Percentiles rank a stretch among this genome's conserved stretches.
phyloP scores from a whole-genome alignment of 1,140 invertebrate species.

The Pentalonia nigronervosa region DNA sequence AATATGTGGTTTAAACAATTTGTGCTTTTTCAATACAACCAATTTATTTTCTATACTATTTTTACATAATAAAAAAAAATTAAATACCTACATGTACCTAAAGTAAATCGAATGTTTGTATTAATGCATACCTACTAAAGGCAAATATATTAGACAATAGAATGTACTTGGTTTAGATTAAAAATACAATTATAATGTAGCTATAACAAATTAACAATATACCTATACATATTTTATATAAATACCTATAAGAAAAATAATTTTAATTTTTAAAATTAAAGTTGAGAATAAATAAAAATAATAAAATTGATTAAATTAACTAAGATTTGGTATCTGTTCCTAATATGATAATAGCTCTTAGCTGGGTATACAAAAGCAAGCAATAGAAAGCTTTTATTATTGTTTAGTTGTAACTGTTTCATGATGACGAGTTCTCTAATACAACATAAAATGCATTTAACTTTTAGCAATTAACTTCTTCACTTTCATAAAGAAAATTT shows the following conservation, averaged over 20 bases:
- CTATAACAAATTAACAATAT: neutral
- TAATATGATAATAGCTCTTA: neutral
- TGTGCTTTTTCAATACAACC: neutral
- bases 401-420: neutral
- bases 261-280: neutral
- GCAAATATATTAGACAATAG: neutral
- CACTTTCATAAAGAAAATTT: too few relatives aligned
- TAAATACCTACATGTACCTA: too few relatives aligned
- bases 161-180: neutral
- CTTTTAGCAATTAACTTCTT: too few relatives aligned
- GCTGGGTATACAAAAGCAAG: too few relatives aligned
- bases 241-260: neutral
- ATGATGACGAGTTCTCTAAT: too few relatives aligned
- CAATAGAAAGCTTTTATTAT: neutral
- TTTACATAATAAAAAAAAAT: too few relatives aligned
- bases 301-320: neutral
- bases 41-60: neutral
- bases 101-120: too few relatives aligned
- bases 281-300: neutral
- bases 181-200: neutral
- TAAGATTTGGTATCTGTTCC: neutral
- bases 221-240: neutral
- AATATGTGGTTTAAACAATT: neutral
- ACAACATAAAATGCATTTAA: too few relatives aligned
- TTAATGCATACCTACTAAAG: too few relatives aligned